phyloP scores from a whole-genome alignment of 2,888 invertebrate genomes.

The Chelonus formosanus region DNA sequence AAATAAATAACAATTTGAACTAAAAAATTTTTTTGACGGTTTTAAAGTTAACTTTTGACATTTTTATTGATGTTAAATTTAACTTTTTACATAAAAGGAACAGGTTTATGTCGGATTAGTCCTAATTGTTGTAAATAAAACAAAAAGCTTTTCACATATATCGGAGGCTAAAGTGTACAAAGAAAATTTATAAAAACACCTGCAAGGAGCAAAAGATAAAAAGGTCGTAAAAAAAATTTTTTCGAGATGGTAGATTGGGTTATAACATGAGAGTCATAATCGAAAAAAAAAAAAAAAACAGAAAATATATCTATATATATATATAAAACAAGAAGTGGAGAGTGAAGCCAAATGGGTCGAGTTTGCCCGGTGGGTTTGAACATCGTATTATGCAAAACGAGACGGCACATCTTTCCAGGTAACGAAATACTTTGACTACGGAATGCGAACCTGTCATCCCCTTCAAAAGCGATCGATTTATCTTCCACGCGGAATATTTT shows the following conservation, averaged over 20 bases:
- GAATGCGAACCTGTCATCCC: constrained; percentile 39
- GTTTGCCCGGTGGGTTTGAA: constrained; percentile 10
- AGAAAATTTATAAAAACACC: no score
- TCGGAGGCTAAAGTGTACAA: no score
- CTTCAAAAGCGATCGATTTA: constrained; percentile 31
- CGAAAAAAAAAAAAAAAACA: constrained; percentile 9
- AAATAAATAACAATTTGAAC: no score
- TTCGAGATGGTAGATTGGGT: background rate
- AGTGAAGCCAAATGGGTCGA: constrained; percentile 19
- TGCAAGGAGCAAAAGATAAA: no score
- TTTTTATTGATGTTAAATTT: no score
- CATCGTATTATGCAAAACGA: constrained; percentile 25
- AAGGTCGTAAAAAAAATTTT: background rate
- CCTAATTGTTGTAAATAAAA: no score
- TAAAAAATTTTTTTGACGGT: no score
- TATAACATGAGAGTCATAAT: constrained; percentile 4
- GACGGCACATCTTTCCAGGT: constrained; percentile 35
- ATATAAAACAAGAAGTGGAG: constrained; percentile 4
- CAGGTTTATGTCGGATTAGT: no score
- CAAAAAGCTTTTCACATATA: no score
- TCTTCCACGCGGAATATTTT: constrained; percentile 34
- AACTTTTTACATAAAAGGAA: no score
- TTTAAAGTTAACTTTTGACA: no score
- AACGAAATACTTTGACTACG: constrained; percentile 38
- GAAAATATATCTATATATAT: background rate